phyloP scores from a whole-genome alignment of 2,113 vertebrate species.

The Neomonachus schauinslandi region DNA sequence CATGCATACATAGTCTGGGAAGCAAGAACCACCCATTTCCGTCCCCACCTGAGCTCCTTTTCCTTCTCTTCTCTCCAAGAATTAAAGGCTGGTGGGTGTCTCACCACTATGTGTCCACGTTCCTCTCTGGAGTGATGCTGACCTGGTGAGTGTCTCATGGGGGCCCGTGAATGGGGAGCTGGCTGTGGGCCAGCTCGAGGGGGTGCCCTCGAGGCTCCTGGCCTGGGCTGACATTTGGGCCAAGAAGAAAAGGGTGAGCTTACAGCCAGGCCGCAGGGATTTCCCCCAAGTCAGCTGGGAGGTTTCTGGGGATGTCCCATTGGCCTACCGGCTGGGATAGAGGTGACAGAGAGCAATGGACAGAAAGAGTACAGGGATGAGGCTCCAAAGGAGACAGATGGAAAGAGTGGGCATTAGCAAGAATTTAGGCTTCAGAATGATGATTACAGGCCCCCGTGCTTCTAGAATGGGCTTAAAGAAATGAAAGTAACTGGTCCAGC shows the following conservation, averaged over 20 bases:
- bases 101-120: constrained; percentile 98
- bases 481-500: not conserved
- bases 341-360: not conserved
- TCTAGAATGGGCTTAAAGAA: not conserved
- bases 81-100: constrained; percentile 99
- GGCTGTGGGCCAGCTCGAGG: accelerated
- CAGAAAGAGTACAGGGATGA: not conserved
- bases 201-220: not conserved
- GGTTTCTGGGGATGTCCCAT: not conserved
- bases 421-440: not conserved
- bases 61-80: constrained; percentile 78
- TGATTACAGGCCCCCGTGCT: accelerated
- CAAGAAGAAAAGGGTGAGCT: not conserved
- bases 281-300: not conserved
- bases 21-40: not conserved
- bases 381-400: not conserved
- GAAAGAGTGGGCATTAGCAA: too few species aligned
- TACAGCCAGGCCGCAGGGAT: not conserved
- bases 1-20: not conserved
- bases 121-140: constrained; percentile 98
- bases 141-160: constrained; percentile 92
- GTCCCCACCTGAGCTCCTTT: not conserved
- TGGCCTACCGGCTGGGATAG: not conserved
- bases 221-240: not conserved
- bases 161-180: accelerated